A percentile compares a stretch with the other conserved stretches of the same genome.
Evolutionary conservation across 2,113 vertebrate genomes (phyloP).

Genomic region (Acanthisitta chloris): DNA sequence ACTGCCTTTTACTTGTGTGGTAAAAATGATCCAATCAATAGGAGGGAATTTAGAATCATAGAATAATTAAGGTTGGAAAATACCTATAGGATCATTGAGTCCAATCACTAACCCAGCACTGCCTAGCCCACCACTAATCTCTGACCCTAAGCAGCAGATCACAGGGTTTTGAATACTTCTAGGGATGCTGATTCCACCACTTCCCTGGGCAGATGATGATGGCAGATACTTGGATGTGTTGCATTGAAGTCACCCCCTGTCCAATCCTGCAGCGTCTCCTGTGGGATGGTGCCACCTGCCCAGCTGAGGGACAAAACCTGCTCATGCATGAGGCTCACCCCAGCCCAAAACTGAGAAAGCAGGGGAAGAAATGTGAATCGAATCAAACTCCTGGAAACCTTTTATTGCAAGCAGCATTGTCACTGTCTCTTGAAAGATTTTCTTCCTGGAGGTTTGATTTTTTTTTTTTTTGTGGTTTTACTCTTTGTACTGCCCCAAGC

Average conservation of each 20-base stretch:
- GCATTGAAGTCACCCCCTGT: not conserved
- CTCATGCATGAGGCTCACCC: not conserved
- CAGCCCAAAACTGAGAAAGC: not conserved
- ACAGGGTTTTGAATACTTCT: too few relatives aligned
- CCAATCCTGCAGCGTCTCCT: not conserved
- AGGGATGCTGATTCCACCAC: not conserved
- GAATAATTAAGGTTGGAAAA: not conserved
- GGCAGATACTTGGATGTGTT: rapidly evolving
- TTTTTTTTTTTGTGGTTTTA: not conserved
- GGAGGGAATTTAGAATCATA: not conserved
- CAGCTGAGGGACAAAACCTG: not conserved
- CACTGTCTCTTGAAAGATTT: not conserved
- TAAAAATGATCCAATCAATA: rapidly evolving
- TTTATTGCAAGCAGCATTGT: rapidly evolving
- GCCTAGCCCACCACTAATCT: not conserved
- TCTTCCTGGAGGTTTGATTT: not conserved
- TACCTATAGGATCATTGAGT: not conserved
- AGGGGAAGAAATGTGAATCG: not conserved
- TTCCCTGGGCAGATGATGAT: not conserved
- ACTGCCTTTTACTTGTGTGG: rapidly evolving
- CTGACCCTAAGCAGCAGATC: not conserved
- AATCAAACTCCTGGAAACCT: not conserved
- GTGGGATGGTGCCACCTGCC: rapidly evolving
- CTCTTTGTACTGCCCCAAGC: not conserved
- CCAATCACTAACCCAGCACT: not conserved